These are phyloP conservation scores for Falco concolor DNA, from an alignment of 2,797 vertebrate species.

Conservation along the genomic window DNA sequence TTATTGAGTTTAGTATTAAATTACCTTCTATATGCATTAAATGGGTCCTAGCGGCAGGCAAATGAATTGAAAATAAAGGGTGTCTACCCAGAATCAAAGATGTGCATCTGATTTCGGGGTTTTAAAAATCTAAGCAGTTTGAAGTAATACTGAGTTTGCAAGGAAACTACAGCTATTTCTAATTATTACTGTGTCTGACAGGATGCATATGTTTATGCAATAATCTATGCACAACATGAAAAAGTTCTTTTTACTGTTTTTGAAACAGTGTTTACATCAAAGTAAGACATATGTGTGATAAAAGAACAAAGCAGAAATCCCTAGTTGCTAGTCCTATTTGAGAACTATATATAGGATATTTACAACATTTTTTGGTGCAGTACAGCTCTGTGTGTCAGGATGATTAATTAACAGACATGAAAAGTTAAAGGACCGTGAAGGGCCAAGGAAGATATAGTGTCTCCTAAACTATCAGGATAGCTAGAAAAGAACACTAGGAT, in stretches of 20 bases:
- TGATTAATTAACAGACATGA: conserved; percentile 52
- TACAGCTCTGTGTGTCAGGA: conserved; percentile 10
- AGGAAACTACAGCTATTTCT: conserved; percentile 47
- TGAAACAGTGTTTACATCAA: conserved; percentile 55
- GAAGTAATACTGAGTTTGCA: not conserved
- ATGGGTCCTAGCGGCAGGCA: not conserved
- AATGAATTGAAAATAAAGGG: not conserved
- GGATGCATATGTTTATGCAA: conserved; percentile 52
- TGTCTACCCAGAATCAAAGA: not conserved
- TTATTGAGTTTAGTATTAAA: not conserved
- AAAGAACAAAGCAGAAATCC: conserved; percentile 61
- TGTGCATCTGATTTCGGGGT: not conserved
- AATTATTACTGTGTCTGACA: conserved; percentile 54
- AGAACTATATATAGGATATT: conserved; percentile 53
- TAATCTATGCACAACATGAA: conserved; percentile 50
- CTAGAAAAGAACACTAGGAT: not conserved
- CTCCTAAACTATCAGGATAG: not conserved
- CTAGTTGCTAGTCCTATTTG: not conserved
- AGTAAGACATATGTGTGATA: conserved; percentile 52
- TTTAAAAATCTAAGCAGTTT: not conserved
- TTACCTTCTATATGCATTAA: not conserved
- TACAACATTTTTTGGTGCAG: conserved; percentile 9
- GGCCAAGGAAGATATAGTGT: not conserved
- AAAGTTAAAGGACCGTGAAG: not conserved
- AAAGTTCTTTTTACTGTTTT: conserved; percentile 48